Conservation (phyloP, 1,140 invertebrate species). For the Steinernema khuongi region DNA sequence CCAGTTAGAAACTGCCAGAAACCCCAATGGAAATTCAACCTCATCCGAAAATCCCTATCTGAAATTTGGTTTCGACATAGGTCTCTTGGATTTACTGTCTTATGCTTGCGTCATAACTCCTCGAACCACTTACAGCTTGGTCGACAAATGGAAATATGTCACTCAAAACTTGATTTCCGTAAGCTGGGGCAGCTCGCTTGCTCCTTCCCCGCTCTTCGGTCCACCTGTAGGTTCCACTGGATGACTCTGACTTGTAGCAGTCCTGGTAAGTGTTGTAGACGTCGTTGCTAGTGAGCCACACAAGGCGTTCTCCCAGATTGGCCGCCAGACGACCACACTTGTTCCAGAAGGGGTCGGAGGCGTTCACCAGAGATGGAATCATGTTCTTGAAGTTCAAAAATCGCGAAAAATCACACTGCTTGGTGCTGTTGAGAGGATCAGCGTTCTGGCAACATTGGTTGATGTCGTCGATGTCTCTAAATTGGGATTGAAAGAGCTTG, state of each 20-base stretch:
- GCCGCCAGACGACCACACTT: background rate
- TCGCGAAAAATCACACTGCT: background rate
- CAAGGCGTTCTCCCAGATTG: background rate
- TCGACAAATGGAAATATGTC: background rate
- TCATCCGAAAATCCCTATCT: no score
- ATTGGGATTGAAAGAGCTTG: background rate
- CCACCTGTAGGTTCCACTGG: background rate
- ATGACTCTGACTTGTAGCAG: slow-evolving; percentile 27
- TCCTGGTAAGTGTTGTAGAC: slow-evolving; percentile 50
- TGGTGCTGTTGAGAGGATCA: background rate
- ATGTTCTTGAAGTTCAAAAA: background rate
- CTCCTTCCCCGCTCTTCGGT: background rate
- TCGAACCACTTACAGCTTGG: background rate
- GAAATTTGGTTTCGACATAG: no score
- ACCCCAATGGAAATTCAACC: no score
- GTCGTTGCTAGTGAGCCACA: slow-evolving; percentile 25
- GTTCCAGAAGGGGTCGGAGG: slow-evolving; percentile 47
- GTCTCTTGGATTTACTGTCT: background rate
- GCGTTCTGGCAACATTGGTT: background rate
- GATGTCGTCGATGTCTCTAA: background rate
- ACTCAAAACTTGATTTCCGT: background rate
- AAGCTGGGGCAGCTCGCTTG: background rate
- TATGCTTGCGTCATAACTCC: background rate
- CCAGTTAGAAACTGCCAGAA: no score
- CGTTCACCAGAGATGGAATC: background rate